Conservation (phyloP, 2,888 invertebrate species). For the Lacanobia oleracea region DNA sequence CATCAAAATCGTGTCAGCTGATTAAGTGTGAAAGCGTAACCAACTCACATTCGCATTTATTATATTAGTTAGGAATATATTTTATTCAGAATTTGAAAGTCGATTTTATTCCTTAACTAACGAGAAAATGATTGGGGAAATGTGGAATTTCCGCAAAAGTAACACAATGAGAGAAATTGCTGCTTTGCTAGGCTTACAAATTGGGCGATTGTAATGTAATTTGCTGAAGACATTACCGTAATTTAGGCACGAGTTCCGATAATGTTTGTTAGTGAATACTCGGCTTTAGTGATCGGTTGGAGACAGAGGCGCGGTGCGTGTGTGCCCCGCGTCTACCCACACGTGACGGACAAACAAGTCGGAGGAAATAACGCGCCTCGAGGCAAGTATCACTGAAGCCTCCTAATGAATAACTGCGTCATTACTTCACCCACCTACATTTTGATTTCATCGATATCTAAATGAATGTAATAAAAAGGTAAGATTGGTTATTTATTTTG, state of each 20-base stretch:
- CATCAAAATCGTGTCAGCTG: too few species aligned
- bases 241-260: slow-evolving; percentile 24
- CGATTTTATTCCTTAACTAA: slow-evolving; percentile 16
- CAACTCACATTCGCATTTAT: neutral
- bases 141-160: neutral
- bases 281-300: slow-evolving; percentile 15
- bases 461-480: neutral
- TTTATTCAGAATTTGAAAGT: neutral
- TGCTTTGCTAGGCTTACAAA: slow-evolving; percentile 12
- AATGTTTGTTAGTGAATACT: slow-evolving; percentile 38
- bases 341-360: slow-evolving; percentile 29
- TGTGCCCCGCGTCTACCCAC: slow-evolving; percentile 25
- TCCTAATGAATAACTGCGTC: slow-evolving; percentile 8
- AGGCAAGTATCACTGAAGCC: slow-evolving; percentile 6
- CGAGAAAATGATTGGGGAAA: slow-evolving; percentile 26
- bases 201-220: slow-evolving; percentile 25
- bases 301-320: neutral
- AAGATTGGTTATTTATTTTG: neutral
- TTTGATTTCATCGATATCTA: neutral
- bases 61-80: neutral
- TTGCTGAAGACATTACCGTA: slow-evolving; percentile 13
- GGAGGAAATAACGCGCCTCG: slow-evolving; percentile 10
- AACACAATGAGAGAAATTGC: slow-evolving; percentile 25
- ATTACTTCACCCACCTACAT: neutral
- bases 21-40: too few species aligned